Percentiles rank a stretch among this genome's conserved stretches.
Conservation (phyloP, 2,113 vertebrate species). For the Pollachius pollachius region DNA sequence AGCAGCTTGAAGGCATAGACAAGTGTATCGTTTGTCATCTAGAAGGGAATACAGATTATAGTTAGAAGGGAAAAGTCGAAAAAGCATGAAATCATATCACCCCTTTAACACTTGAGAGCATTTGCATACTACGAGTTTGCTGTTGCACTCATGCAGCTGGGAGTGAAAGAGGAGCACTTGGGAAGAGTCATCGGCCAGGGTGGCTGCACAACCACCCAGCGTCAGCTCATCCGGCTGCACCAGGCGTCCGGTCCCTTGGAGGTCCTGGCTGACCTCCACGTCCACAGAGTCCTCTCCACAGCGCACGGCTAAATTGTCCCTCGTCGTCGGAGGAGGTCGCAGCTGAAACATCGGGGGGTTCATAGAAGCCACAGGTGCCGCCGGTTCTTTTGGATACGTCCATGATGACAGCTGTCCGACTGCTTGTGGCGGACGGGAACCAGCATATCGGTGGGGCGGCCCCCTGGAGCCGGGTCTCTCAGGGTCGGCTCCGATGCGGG, state of each 20-base stretch:
- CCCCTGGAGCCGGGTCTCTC: neutral
- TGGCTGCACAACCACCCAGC: constrained; percentile 46
- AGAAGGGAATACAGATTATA: neutral
- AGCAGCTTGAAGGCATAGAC: constrained; percentile 46
- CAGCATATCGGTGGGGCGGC: neutral
- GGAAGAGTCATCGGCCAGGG: constrained; percentile 20
- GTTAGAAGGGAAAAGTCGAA: neutral
- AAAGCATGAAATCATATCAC: neutral
- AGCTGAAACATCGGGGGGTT: neutral
- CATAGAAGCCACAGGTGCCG: neutral
- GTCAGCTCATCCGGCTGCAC: constrained; percentile 37
- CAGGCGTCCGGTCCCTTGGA: constrained; percentile 31
- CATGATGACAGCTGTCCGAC: neutral
- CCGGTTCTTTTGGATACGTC: neutral
- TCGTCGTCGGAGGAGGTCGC: neutral
- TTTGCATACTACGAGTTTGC: constrained; percentile 33
- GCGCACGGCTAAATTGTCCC: constrained; percentile 32
- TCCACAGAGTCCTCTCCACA: constrained; percentile 41
- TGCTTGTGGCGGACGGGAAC: neutral
- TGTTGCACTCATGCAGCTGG: constrained; percentile 48
- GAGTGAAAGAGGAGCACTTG: constrained; percentile 40
- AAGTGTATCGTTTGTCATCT: constrained; percentile 33
- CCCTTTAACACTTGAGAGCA: neutral
- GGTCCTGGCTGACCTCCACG: constrained; percentile 50
- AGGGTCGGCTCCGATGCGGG: neutral